Base-by-base conservation (phyloP, 2,797 vertebrate species). In the Pipistrellus pipistrellus region DNA sequence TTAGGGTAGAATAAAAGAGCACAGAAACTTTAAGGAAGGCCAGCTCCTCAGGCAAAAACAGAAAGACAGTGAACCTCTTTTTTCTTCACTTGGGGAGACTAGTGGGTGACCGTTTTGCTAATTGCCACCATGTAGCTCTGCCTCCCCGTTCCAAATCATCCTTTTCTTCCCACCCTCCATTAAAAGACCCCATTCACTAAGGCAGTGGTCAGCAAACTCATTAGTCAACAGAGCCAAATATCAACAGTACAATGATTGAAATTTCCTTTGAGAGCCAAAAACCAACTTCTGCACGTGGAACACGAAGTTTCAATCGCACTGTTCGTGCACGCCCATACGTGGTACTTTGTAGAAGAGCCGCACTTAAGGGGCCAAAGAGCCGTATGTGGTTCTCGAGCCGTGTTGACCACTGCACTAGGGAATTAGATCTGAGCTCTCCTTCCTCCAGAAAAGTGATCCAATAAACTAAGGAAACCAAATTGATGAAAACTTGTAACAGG, bases 21-120 rank as follows among this genome's bases (percentile, higher is more conserved):
- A 69, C 27, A 64, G 25, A 85, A 73, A 46, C 41, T 69, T 73
- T 62, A 64, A 78, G 55, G 48, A 90, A 95, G 44, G 35, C 9
- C n/a, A 87, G 20, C 10, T 90, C 27, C 27, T 32, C 35, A 30
- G 57, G 55, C 35, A 95, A 80, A 96, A 83, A 71, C 30, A 51
- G 13, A 71, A 30, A 82, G 35, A 55, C 38, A 17, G 15, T 44
- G 7, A 23, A 46, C n/a, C 57, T 64, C 53, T 44, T 57, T 57
- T 38, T 38, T 41, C 27, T 7, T 71, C 27, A 4, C 12, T 53
- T 62, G 38, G 21, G 2, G 30, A 59, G 30, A 80, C 7, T 41
- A 12, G 20, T 41, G 17, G 4, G 8, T 51, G 21, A 7, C 4
- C 72, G 68, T 64, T n/a, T 18, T 66, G 46, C 3, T 57, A 72